phyloP scores from a whole-genome alignment of 1,140 invertebrate species.

The Bombus fervidus region DNA sequence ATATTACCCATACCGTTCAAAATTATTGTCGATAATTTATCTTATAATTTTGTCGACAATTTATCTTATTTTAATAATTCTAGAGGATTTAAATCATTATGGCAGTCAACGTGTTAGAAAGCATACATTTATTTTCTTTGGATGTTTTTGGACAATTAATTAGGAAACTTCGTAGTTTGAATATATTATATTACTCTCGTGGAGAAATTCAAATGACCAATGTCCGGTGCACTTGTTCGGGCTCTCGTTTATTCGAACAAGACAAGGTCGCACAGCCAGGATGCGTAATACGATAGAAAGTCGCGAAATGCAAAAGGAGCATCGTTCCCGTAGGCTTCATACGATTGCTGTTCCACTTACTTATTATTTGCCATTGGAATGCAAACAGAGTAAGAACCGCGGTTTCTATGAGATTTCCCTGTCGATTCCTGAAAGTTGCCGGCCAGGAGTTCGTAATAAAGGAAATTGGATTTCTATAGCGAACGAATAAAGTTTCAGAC shows the following conservation, averaged over 20 bases:
- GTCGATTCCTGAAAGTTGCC: slow-evolving; percentile 35
- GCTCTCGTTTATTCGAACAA: background rate
- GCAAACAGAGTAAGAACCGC: slow-evolving; percentile 15
- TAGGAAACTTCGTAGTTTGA: background rate
- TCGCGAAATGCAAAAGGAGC: background rate
- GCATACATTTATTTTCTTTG: background rate
- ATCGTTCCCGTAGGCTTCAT: background rate
- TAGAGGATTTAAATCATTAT: background rate
- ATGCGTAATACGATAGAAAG: too few species aligned
- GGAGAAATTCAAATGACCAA: background rate
- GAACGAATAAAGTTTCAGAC: slow-evolving; percentile 20
- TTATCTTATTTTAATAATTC: too few species aligned
- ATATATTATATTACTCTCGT: too few species aligned
- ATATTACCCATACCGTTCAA: background rate
- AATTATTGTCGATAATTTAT: too few species aligned
- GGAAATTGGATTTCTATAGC: slow-evolving; percentile 32
- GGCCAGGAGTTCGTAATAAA: slow-evolving; percentile 1
- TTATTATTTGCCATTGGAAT: slow-evolving; percentile 35
- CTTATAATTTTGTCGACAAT: too few species aligned
- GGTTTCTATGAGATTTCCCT: slow-evolving; percentile 14
- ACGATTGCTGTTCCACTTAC: slow-evolving; percentile 1
- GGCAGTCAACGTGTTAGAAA: background rate
- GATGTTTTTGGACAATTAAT: background rate
- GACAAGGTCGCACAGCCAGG: background rate
- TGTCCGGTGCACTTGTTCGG: background rate